A percentile compares a stretch with the other conserved stretches of the same genome.
Evolutionary conservation across 2,113 vertebrate species (phyloP).

Genomic region (Periophthalmus modestus): DNA sequence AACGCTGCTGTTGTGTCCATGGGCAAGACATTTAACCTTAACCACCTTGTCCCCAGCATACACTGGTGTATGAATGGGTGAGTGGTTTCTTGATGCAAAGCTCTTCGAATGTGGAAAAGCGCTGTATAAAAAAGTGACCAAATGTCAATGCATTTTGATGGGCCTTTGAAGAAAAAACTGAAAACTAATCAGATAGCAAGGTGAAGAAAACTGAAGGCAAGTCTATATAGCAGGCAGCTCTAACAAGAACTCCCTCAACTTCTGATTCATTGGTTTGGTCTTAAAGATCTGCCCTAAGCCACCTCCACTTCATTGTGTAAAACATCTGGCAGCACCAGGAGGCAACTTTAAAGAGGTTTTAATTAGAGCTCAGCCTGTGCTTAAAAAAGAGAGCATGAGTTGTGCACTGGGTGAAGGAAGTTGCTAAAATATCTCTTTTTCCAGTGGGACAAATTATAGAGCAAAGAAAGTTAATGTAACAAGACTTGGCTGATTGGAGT

Average conservation of each 20-base stretch:
- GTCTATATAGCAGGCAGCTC: conserved; percentile 4
- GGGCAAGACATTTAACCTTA: no score
- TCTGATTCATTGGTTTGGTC: conserved; percentile 40
- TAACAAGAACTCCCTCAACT: conserved; percentile 22
- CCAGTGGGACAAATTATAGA: conserved; percentile 1
- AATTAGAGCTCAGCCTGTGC: conserved; percentile 15
- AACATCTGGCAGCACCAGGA: conserved; percentile 52
- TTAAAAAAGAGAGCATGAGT: conserved; percentile 20
- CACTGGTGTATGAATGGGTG: no score
- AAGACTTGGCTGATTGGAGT: background rate
- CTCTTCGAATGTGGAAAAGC: no score
- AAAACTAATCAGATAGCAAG: background rate
- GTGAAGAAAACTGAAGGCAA: background rate
- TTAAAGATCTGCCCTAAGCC: conserved; percentile 26
- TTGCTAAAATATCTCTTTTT: conserved; percentile 8
- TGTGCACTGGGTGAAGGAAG: background rate
- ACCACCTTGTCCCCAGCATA: no score
- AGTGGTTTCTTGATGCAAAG: no score
- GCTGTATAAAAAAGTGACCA: no score
- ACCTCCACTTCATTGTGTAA: conserved; percentile 20
- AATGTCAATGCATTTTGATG: background rate
- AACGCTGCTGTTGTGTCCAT: no score
- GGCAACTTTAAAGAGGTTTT: conserved; percentile 29
- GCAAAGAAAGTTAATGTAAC: conserved; percentile 7
- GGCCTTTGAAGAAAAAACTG: background rate